Evolutionary conservation across 1,140 invertebrate species (phyloP).

Genomic region (Drosophila albomicans): DNA sequence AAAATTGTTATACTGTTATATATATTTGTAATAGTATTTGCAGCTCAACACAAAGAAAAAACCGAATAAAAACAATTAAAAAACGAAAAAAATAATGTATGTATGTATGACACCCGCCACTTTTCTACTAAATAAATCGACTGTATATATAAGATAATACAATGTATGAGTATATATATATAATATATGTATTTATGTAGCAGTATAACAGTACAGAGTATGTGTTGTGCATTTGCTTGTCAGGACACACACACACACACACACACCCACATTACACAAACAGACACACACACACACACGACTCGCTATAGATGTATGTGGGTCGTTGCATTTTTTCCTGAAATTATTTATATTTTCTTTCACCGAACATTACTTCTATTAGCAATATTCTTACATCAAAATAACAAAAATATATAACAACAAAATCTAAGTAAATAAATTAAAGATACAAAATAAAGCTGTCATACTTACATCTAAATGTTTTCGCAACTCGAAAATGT

Average conservation of each 20-base stretch:
- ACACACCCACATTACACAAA: conserved; percentile 17
- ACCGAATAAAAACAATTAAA: neutral
- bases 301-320: conserved; percentile 1
- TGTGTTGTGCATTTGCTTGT: conserved; percentile 72
- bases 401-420: conserved; percentile 3
- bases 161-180: conserved; percentile 65
- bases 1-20: conserved; percentile 54
- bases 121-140: conserved; percentile 76
- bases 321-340: conserved; percentile 44
- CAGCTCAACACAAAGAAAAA: conserved; percentile 52
- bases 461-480: conserved; percentile 43
- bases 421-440: conserved; percentile 23
- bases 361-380: conserved; percentile 42
- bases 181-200: conserved; percentile 69
- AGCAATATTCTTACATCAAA: conserved; percentile 39
- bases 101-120: conserved; percentile 79
- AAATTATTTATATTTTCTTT: conserved; percentile 31
- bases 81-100: conserved; percentile 23
- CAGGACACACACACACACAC: conserved; percentile 28
- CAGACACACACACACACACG: conserved; percentile 37
- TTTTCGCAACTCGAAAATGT: conserved; percentile 46
- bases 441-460: conserved; percentile 27
- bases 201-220: conserved; percentile 72
- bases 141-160: conserved; percentile 74
- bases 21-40: conserved; percentile 50